These are phyloP conservation scores for Cabera pusaria DNA, from an alignment of 2,888 invertebrate genomes.

Conservation along the genomic window DNA sequence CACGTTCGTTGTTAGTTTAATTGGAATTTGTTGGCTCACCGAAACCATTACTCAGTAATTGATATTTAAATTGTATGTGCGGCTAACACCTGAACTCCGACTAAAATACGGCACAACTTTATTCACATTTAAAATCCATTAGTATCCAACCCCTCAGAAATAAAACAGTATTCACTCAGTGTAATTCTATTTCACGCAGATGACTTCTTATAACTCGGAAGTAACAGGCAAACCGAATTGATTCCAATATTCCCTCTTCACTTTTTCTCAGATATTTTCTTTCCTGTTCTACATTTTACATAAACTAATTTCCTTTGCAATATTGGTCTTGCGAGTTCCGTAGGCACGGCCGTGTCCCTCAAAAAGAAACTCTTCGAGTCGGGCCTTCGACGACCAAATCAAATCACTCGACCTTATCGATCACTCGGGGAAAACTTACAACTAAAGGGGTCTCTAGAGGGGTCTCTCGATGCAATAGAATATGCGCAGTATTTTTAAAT, in stretches of 20 bases:
- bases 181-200: slow-evolving; percentile 55
- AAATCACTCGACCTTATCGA: slow-evolving; percentile 80
- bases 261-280: slow-evolving; percentile 75
- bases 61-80: slow-evolving; percentile 61
- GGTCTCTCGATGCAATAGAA: slow-evolving; percentile 25
- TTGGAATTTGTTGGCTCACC: slow-evolving; percentile 57
- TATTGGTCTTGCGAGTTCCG: slow-evolving; percentile 80
- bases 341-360: slow-evolving; percentile 71
- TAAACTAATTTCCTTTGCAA: slow-evolving; percentile 83
- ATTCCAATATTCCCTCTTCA: slow-evolving; percentile 72
- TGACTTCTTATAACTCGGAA: slow-evolving; percentile 55
- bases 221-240: slow-evolving; percentile 66
- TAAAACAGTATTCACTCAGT: slow-evolving; percentile 35
- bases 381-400: slow-evolving; percentile 75
- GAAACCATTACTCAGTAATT: slow-evolving; percentile 53
- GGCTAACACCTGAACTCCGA: slow-evolving; percentile 34
- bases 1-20: slow-evolving; percentile 55
- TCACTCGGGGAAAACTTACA: slow-evolving; percentile 70
- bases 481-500: slow-evolving; percentile 30
- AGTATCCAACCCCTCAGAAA: background rate
- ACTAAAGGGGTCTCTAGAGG: slow-evolving; percentile 60
- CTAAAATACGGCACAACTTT: slow-evolving; percentile 13
- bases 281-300: slow-evolving; percentile 81
- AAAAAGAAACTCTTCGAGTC: slow-evolving; percentile 71
- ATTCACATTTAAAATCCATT: slow-evolving; percentile 10